Evolutionary conservation across 1,140 invertebrate species (phyloP).

Genomic region (Heliconius congener): DNA sequence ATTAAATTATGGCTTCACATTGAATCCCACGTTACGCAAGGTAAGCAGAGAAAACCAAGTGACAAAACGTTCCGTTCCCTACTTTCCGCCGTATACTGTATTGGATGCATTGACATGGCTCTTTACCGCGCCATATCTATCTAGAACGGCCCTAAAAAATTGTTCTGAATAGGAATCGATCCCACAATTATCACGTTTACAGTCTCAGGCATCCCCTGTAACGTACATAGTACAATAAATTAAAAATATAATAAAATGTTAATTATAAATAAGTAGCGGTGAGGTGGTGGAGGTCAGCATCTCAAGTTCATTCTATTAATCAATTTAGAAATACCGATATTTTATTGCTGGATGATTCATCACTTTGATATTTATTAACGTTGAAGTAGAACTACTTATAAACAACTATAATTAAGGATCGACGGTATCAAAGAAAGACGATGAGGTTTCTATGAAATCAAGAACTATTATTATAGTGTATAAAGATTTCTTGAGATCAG

Average conservation of each 20-base stretch:
- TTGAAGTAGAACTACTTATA: not conserved
- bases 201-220: not conserved
- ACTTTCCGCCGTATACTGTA: not conserved
- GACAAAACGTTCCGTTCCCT: not conserved
- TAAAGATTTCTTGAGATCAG: too few relatives aligned
- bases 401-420: not conserved
- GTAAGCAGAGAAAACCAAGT: not conserved
- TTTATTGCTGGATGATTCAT: conserved; percentile 4
- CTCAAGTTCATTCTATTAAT: conserved; percentile 1
- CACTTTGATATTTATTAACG: not conserved
- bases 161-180: too few relatives aligned
- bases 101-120: too few relatives aligned
- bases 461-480: too few relatives aligned
- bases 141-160: too few relatives aligned
- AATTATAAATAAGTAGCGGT: not conserved
- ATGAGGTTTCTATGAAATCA: too few relatives aligned
- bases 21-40: not conserved
- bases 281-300: not conserved
- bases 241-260: not conserved
- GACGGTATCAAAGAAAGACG: not conserved
- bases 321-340: conserved; percentile 10
- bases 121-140: too few relatives aligned
- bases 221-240: too few relatives aligned
- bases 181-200: too few relatives aligned
- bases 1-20: too few relatives aligned